These are phyloP conservation scores for Cylloceria caligata DNA, from an alignment of 2,888 invertebrate genomes.

Conservation along the genomic window DNA sequence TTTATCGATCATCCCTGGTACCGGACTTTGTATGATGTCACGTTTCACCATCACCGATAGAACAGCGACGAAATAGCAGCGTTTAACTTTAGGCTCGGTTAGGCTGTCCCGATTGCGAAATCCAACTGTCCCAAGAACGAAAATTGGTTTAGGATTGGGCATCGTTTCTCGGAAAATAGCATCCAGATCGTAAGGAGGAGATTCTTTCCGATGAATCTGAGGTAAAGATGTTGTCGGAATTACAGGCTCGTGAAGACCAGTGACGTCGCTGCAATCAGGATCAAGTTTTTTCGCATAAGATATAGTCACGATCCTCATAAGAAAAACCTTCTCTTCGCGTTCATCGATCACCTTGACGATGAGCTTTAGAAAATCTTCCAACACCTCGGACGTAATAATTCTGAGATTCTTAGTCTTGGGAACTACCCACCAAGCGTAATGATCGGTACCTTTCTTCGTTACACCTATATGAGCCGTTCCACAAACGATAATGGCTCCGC, in stretches of 20 bases:
- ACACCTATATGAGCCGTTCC: conserved; percentile 78
- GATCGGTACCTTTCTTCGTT: conserved; percentile 74
- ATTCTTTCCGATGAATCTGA: conserved; percentile 74
- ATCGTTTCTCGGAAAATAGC: conserved; percentile 75
- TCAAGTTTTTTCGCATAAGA: conserved; percentile 79
- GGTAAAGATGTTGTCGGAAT: conserved; percentile 73
- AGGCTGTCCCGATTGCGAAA: conserved; percentile 74
- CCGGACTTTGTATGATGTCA: conserved; percentile 79
- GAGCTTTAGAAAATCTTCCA: conserved; percentile 78
- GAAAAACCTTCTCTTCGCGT: conserved; percentile 69
- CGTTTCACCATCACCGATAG: conserved; percentile 78
- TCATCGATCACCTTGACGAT: conserved; percentile 74
- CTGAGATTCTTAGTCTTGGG: conserved; percentile 75
- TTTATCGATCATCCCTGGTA: conserved; percentile 79
- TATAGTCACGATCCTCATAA: conserved; percentile 74
- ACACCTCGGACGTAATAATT: conserved; percentile 74
- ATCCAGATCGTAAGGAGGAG: conserved; percentile 71
- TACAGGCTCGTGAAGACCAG: conserved; percentile 77
- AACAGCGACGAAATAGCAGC: conserved; percentile 81
- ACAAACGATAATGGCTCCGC: conserved; percentile 78
- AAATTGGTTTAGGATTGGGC: conserved; percentile 73
- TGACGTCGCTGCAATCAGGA: conserved; percentile 78
- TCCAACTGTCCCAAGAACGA: conserved; percentile 76
- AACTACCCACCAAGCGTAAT: conserved; percentile 82
- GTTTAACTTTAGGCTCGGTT: conserved; percentile 78